phyloP scores from a whole-genome alignment of 2,113 vertebrate genomes.

The Salvelinus alpinus region DNA sequence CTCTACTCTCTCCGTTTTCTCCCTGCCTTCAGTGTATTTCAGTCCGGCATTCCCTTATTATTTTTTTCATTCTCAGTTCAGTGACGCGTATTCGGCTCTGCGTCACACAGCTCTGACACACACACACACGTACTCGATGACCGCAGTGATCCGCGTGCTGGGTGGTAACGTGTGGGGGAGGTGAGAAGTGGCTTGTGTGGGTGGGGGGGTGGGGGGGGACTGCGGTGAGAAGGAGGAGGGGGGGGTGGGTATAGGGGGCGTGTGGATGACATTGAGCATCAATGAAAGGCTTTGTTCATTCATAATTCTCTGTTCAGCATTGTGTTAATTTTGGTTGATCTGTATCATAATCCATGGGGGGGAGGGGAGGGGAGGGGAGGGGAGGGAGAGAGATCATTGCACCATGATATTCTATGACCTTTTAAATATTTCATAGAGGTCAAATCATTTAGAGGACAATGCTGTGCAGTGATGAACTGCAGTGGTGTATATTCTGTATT shows the following conservation, averaged over 20 bases:
- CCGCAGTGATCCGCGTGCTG: slow-evolving; percentile 31
- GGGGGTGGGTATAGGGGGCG: slow-evolving; percentile 36
- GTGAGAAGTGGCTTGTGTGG: background rate
- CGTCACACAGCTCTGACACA: slow-evolving; percentile 48
- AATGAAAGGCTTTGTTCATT: slow-evolving; percentile 62
- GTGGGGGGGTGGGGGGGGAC: slow-evolving; percentile 19
- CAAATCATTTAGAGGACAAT: too few species aligned
- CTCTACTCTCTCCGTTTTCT: background rate
- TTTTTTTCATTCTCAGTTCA: slow-evolving; percentile 33
- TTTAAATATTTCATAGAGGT: too few species aligned
- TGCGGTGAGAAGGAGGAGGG: slow-evolving; percentile 16
- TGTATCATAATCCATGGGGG: too few species aligned
- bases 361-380: too few species aligned
- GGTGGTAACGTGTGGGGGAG: slow-evolving; percentile 34
- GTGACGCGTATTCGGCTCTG: slow-evolving; percentile 76
- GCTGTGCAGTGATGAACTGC: too few species aligned
- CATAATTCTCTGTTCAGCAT: slow-evolving; percentile 38
- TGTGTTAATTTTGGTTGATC: background rate
- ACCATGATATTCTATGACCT: too few species aligned
- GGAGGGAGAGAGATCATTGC: too few species aligned
- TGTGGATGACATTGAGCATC: slow-evolving; percentile 24
- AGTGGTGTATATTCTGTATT: too few species aligned
- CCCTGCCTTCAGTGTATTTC: slow-evolving; percentile 38
- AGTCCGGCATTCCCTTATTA: slow-evolving; percentile 54
- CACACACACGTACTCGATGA: slow-evolving; percentile 7